These are phyloP conservation scores for Aporrectodea caliginosa DNA, from an alignment of 1,140 invertebrate species.

Conservation along the genomic window DNA sequence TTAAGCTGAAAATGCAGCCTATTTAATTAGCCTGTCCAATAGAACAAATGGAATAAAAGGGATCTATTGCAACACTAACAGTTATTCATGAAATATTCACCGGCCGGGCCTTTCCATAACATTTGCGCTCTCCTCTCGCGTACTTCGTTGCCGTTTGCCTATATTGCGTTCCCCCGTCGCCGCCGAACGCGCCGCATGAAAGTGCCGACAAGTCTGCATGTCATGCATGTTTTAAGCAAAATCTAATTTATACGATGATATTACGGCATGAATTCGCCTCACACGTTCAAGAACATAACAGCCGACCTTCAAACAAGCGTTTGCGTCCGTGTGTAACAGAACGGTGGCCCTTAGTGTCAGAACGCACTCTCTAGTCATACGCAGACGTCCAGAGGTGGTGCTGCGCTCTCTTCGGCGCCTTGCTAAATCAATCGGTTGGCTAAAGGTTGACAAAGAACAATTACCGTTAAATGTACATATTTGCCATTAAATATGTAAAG, in stretches of 20 bases:
- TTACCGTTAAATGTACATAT: too few species aligned
- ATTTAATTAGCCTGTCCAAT: constrained; percentile 3
- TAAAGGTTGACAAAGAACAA: too few species aligned
- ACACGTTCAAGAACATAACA: background rate
- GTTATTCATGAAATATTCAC: background rate
- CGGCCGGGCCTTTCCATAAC: background rate
- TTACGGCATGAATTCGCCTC: background rate
- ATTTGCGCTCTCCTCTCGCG: background rate
- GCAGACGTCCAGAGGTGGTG: too few species aligned
- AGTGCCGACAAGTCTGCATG: background rate
- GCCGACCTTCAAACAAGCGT: background rate
- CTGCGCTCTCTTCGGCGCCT: too few species aligned
- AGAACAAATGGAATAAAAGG: constrained; percentile 3
- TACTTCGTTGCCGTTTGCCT: background rate
- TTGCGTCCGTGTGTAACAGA: too few species aligned
- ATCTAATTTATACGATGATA: background rate
- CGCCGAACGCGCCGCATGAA: too few species aligned
- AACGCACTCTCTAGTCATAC: too few species aligned
- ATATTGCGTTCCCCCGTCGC: too few species aligned
- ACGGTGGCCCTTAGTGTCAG: too few species aligned
- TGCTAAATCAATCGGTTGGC: too few species aligned
- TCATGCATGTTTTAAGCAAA: background rate
- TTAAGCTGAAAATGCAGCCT: background rate
- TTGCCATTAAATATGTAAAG: too few species aligned
- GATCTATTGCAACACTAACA: background rate